These are phyloP conservation scores for Hafferia zeledoni DNA, from an alignment of 2,797 vertebrate genomes.

Conservation along the genomic window DNA sequence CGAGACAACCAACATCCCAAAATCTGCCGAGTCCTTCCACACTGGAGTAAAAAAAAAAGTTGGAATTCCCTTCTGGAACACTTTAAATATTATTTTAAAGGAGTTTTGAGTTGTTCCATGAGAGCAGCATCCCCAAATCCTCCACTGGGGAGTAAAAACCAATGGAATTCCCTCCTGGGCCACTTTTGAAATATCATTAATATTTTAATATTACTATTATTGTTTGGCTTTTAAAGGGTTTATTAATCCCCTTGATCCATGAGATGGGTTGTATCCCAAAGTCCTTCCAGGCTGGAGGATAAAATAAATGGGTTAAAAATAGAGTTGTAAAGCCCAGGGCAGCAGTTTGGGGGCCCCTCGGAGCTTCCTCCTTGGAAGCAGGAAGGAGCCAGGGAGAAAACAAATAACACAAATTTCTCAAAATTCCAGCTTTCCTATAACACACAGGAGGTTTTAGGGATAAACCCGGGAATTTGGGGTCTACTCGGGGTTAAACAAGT, in stretches of 20 bases:
- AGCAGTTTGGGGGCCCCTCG: rapidly evolving
- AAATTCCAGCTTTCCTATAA: neutral
- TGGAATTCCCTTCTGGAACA: neutral
- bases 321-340: neutral
- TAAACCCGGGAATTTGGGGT: neutral
- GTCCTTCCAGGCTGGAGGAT: neutral
- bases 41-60: neutral
- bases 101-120: neutral
- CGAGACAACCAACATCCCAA: neutral
- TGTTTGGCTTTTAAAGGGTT: neutral
- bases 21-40: neutral
- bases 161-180: neutral
- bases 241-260: neutral
- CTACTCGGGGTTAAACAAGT: neutral
- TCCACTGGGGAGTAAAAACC: neutral
- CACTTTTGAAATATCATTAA: neutral
- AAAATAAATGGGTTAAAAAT: neutral
- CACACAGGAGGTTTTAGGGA: neutral
- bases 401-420: neutral
- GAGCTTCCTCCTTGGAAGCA: neutral
- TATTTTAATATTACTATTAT: neutral
- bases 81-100: neutral
- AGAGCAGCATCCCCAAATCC: neutral
- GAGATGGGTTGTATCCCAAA: neutral
- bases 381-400: neutral